phyloP scores from a whole-genome alignment of 1,140 invertebrate species.

The Stenopsyche tienmushanensis region DNA sequence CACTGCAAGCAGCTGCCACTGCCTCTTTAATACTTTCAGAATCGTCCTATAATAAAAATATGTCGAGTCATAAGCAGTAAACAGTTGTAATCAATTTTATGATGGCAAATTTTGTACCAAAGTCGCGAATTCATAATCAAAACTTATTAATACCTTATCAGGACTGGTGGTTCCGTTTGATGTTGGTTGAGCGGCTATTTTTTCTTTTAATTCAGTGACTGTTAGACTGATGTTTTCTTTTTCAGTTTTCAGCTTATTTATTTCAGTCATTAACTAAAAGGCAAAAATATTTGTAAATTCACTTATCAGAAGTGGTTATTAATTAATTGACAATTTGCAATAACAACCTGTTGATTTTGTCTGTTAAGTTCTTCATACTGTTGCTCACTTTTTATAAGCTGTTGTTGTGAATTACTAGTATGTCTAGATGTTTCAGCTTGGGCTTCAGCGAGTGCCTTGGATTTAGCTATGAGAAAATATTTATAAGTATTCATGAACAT shows the following conservation, averaged over 20 bases:
- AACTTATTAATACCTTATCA: conserved; percentile 36
- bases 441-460: conserved; percentile 42
- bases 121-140: no score
- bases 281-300: conserved; percentile 3
- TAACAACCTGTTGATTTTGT: conserved; percentile 54
- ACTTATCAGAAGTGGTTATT: no score
- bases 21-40: conserved; percentile 47
- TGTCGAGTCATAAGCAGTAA: no score
- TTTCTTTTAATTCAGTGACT: conserved; percentile 40
- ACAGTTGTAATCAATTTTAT: not conserved
- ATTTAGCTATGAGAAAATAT: conserved; percentile 14
- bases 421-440: conserved; percentile 49
- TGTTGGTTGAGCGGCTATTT: conserved; percentile 31
- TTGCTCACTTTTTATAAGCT: conserved; percentile 49
- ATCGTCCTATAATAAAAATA: conserved; percentile 42
- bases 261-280: conserved; percentile 45
- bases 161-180: conserved; percentile 38
- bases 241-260: conserved; percentile 52
- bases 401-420: conserved; percentile 40
- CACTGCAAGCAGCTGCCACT: conserved; percentile 44
- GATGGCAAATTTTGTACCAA: not conserved
- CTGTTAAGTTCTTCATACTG: conserved; percentile 56
- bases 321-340: no score
- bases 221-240: conserved; percentile 45
- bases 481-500: no score